Base-by-base conservation (phyloP, 2,888 invertebrate species). In the Acanthococcus lagerstroemiae region DNA sequence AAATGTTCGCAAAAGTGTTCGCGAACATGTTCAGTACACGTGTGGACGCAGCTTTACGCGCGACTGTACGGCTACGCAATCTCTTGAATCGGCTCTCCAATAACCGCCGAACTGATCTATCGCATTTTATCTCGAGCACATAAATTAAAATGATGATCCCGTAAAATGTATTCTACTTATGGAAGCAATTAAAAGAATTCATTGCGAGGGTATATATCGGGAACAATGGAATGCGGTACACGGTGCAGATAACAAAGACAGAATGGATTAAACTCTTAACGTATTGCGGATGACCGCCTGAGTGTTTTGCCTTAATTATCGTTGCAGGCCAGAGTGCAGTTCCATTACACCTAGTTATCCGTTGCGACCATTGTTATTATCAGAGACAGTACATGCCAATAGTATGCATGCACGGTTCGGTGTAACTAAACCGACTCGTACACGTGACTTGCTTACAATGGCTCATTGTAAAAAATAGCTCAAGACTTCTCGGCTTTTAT, bases 301-400 rank as follows among this genome's bases (percentile, higher is more conserved):
- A 52, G 52, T 52, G 52, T 52, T 52, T 52, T 52, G 52, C 52
- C 52, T 52, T 52, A 52, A 52, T 52, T 52, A 52, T 52, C 52
- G 52, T 52, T 22, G 22, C 52, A 52, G 52, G 52, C 22, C 52
- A 52, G 52, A 52, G 52, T 52, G 52, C 52, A 52, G 52, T 22
- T 52, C 52, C 52, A 52, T 52, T 52, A 52, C 52, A 52, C 52
- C 52, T 52, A 52, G 52, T 52, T 52, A 52, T 52, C 52, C 22
- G 22, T 15, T 12, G 52, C 52, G 19, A 52, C 52, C 52, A 52
- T 52, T 52, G 52, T 52, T 52, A 52, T 52, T 22, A 4, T 52
- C 52, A 22, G 52, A 22, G 52, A 52, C 52, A 52, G 52, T 52
- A 52, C 52, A 52, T 52, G 52, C 52, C 52, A 52, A 24, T 24